Percentiles rank a stretch among this genome's conserved stretches.
These are phyloP conservation scores for Numenius phaeopus DNA, from an alignment of 2,797 vertebrate species.

Conservation along the genomic window DNA sequence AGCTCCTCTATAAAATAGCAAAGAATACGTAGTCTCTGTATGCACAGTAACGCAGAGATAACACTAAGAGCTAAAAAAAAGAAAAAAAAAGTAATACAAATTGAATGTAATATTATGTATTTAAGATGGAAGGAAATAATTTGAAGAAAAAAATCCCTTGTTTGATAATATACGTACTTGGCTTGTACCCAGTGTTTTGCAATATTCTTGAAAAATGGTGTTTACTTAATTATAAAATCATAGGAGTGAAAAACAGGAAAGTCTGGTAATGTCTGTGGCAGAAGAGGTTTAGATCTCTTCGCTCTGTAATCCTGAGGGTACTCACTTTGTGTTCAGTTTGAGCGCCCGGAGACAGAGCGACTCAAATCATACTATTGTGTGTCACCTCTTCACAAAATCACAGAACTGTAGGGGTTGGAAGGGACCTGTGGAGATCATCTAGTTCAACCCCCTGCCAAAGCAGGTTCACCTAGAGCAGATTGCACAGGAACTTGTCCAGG, in stretches of 20 bases:
- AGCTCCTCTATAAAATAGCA: background rate
- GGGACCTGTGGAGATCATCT: background rate
- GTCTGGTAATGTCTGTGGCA: background rate
- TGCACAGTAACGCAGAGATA: background rate
- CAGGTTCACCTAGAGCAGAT: background rate
- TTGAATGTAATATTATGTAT: background rate
- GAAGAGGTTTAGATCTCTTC: background rate
- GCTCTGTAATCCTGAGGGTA: background rate
- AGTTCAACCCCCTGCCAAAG: background rate
- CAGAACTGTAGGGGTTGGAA: background rate
- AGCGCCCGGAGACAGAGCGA: background rate
- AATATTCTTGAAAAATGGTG: background rate
- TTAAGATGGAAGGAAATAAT: conserved; percentile 18
- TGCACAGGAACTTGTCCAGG: background rate
- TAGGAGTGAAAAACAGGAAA: background rate
- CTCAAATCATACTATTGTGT: fast-evolving
- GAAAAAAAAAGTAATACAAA: background rate
- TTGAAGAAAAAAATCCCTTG: background rate
- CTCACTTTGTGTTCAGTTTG: background rate
- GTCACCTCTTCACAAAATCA: background rate
- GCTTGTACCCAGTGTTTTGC: background rate
- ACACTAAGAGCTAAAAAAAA: background rate
- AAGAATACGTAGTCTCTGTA: background rate
- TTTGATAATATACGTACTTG: background rate
- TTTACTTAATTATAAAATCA: background rate